Base-by-base conservation (phyloP, 2,888 invertebrate genomes). In the Synergus umbraculus region DNA sequence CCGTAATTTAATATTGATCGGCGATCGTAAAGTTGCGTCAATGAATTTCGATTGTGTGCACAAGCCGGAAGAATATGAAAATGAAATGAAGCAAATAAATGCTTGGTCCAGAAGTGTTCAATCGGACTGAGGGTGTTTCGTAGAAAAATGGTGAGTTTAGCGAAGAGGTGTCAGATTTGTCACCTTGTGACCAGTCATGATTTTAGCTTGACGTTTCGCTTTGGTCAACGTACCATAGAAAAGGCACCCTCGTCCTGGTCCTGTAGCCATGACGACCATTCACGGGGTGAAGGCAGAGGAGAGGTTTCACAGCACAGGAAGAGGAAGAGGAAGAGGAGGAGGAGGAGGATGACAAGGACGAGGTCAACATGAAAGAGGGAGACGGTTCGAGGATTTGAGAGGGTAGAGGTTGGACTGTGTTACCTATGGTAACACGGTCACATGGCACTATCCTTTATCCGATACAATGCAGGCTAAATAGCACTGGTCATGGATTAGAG, bases 181-280 rank as follows among this genome's bases (percentile, higher is more conserved):
- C 60, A 60, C 60, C 60, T 22, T 8, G 10, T 60, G 22, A 12
- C 18, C 12, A 22, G 60, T 60, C 60, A 10, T 60, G 60, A 60
- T 60, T 60, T 22, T 60, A 22, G 60, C 12, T 18, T 18, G 22
- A 22, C 18, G 18, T 22, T 44, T 69, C 79, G 79, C 81, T 82
- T 83, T 81, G 83, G 83, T 82, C 82, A 83, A 81, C 78, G 78
- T 82, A 44, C 73, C 82, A 86, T 90, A 88, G 89, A 90, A 90
- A 90, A 90, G 89, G 88, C 88, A 89, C 88, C 90, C 89, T 88
- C 87, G 85, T 85, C 87, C 87, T 88, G 89, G 88, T 90, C 90
- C 90, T 91, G 91, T 91, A 90, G 90, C 86, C 91, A 91, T 91
- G 91, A 86, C 90, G 88, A 91, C 91, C 90, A 91, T 91, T 91